Evolutionary conservation across 2,888 invertebrate species (phyloP).

Genomic region (Apeira syringaria): DNA sequence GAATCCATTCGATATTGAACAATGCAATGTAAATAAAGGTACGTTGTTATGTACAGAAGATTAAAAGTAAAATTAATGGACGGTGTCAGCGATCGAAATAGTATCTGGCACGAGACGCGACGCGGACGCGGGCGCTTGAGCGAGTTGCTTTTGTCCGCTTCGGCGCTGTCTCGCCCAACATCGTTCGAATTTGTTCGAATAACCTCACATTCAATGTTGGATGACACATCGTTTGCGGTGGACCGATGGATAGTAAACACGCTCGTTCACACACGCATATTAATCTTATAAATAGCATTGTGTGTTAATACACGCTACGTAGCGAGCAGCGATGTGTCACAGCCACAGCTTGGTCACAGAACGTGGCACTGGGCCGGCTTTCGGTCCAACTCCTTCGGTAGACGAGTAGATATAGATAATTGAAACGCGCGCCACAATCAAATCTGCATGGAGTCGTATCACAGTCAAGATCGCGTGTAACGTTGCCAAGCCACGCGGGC

Average conservation of each 20-base stretch:
- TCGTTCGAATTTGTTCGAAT: constrained; percentile 62
- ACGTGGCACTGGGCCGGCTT: constrained; percentile 40
- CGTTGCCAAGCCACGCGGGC: constrained; percentile 64
- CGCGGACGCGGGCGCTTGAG: constrained; percentile 28
- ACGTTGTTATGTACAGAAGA: constrained; percentile 18
- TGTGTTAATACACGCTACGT: constrained; percentile 74
- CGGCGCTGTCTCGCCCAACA: constrained; percentile 33
- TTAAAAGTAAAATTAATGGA: constrained; percentile 35
- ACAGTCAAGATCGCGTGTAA: constrained; percentile 40
- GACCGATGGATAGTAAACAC: constrained; percentile 75
- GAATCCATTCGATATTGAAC: not conserved
- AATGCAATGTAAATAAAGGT: constrained; percentile 3
- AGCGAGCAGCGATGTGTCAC: constrained; percentile 70
- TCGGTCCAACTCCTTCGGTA: constrained; percentile 48
- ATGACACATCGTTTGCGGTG: constrained; percentile 77
- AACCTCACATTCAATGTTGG: constrained; percentile 68
- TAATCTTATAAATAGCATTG: constrained; percentile 75
- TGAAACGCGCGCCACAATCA: constrained; percentile 52
- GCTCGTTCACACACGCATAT: constrained; percentile 66
- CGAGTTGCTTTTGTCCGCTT: constrained; percentile 10
- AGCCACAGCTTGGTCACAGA: constrained; percentile 53
- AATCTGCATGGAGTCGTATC: constrained; percentile 54
- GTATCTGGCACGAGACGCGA: constrained; percentile 46
- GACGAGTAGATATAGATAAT: constrained; percentile 53
- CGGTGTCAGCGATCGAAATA: constrained; percentile 39